Percentiles rank a stretch among this genome's conserved stretches.
Evolutionary conservation across 2,113 vertebrate species (phyloP).

Genomic region (Eidolon helvum): DNA sequence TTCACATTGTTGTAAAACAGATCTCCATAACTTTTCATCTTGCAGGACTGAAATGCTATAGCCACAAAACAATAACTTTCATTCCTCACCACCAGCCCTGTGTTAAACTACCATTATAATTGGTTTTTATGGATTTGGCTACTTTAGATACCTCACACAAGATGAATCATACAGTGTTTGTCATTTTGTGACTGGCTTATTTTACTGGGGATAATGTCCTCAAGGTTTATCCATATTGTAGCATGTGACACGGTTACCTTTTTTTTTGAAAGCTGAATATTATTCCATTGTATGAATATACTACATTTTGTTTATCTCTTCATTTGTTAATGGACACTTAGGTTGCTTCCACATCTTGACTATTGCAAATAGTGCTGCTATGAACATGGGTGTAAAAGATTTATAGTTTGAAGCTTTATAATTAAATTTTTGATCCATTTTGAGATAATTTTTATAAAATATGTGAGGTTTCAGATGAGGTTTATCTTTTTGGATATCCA

Average conservation of each 20-base stretch:
- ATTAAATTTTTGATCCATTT: background rate
- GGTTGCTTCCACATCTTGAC: background rate
- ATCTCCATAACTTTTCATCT: background rate
- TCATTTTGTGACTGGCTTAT: background rate
- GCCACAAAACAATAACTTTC: background rate
- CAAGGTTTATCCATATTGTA: background rate
- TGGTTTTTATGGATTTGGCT: background rate
- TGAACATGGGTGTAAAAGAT: background rate
- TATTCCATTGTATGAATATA: background rate
- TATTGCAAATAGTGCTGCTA: background rate
- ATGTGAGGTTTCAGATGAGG: background rate
- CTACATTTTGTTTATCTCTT: background rate
- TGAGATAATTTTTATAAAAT: background rate
- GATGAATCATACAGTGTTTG: background rate
- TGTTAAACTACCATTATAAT: background rate
- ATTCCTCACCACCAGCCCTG: background rate
- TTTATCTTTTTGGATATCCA: background rate
- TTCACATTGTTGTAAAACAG: background rate
- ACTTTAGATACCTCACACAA: background rate
- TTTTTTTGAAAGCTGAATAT: background rate
- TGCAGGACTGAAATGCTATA: background rate
- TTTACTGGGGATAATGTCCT: background rate
- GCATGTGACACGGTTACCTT: background rate
- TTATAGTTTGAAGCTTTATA: background rate
- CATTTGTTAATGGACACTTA: background rate